Percentiles rank a stretch among this genome's conserved stretches.
Evolutionary conservation across 2,113 vertebrate species (phyloP).

Genomic region (Melospiza georgiana): DNA sequence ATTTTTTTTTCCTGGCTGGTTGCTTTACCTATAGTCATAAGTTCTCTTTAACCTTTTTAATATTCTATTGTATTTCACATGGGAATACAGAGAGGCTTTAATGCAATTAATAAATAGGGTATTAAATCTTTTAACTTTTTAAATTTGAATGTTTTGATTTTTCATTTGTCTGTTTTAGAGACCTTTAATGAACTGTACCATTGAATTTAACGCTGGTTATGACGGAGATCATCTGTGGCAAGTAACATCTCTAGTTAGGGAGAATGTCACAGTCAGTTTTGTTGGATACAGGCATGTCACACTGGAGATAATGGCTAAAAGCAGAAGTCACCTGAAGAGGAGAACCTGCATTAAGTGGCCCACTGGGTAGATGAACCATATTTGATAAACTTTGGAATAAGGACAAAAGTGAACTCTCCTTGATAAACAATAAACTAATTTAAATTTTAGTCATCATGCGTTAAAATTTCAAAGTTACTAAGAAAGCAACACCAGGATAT

Average conservation of each 20-base stretch:
- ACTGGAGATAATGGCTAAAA: not conserved
- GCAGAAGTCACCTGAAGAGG: not conserved
- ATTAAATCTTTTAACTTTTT: not conserved
- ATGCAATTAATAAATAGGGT: not conserved
- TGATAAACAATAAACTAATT: not conserved
- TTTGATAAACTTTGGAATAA: not conserved
- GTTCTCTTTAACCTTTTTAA: not conserved
- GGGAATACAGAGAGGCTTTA: not conserved
- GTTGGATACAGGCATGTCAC: not conserved
- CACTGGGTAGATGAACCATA: not conserved
- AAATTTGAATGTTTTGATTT: not conserved
- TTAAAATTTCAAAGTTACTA: not conserved
- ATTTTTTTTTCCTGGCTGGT: not conserved
- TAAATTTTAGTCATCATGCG: not conserved
- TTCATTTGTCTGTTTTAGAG: not conserved
- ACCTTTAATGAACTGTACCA: not conserved
- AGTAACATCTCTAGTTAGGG: not conserved
- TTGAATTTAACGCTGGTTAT: not conserved
- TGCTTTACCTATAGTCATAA: not conserved
- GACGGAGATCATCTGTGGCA: not conserved
- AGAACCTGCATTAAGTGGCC: not conserved
- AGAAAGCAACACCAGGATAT: not conserved
- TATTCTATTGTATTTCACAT: not conserved
- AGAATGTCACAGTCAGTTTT: not conserved
- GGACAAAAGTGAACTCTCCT: not conserved